Base-by-base conservation (phyloP, 2,797 vertebrate species). In the Lagodon rhomboides region DNA sequence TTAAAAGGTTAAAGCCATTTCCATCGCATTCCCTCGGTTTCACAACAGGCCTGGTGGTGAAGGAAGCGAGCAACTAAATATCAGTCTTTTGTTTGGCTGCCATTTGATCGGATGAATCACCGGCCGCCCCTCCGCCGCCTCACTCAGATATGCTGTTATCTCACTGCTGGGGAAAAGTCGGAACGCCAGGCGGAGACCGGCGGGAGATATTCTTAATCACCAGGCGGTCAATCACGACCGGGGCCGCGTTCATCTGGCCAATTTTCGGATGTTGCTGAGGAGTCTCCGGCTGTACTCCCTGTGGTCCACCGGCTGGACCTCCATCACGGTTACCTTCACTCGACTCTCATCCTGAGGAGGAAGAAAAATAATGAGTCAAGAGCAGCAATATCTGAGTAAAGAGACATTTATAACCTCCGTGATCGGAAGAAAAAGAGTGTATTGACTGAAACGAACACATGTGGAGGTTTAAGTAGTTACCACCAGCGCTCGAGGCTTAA, bases 291-390 rank as follows among this genome's bases (percentile, higher is more conserved):
- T 91, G 83, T 98, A 96, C 5, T 97, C 96, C 87, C 91, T 94
- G 94, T 97, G 94, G 95, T 97, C 94, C 55, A 98, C 86, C 0
- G 96, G 96, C 61, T 95, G 96, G 87, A 97, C 92, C 0, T 98
- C 97, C 91, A 96, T 0, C 0, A 96, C 96, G 0, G 96, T 97
- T 64, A 96, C 96, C 91, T 97, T 98, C 90, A 98, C 93, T 60
- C 96, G 96, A 82, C 94, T 94, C 76, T 98, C 97, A 10, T 98
- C 97, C 97, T 98, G 80, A 44, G 49, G 73, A 83, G 51, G n/a
- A 74, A 66, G 50, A 69, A 58, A 73, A 58, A 73, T 18, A 3
- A 44, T 15, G 7, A 77, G 44, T 67, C 34, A 27, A 61, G 12
- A n/a, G 23, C 20, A 61, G 54, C 17, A 27, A 23, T 3, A 56